These are phyloP conservation scores for Maconellicoccus hirsutus DNA, from an alignment of 1,140 invertebrate species.

Conservation along the genomic window DNA sequence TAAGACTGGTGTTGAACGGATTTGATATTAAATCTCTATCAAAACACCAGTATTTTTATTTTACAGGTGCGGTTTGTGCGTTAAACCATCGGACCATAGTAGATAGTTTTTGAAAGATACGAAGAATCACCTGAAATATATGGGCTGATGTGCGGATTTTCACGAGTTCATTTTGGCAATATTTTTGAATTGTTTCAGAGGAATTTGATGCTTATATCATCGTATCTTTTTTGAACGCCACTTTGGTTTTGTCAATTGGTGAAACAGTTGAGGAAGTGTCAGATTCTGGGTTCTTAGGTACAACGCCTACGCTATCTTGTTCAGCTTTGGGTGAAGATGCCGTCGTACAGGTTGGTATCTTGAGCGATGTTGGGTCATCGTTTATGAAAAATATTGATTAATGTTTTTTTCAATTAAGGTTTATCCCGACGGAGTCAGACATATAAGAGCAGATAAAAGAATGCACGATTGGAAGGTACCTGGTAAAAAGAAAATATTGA, in stretches of 20 bases:
- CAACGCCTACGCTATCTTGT: constrained; percentile 93
- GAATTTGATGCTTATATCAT: constrained; percentile 99
- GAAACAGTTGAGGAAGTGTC: constrained; percentile 99
- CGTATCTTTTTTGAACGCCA: constrained; percentile 99
- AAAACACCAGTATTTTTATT: constrained; percentile 26
- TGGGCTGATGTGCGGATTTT: neutral
- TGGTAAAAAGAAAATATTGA: constrained; percentile 91
- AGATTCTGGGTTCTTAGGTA: constrained; percentile 97
- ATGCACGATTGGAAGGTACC: constrained; percentile 99
- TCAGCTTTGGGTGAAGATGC: constrained; percentile 95
- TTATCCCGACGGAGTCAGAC: constrained; percentile 96
- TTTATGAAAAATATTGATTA: constrained; percentile 4
- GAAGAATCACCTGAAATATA: neutral
- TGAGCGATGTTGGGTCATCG: neutral
- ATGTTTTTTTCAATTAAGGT: constrained; percentile 42
- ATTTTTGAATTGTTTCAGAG: constrained; percentile 62
- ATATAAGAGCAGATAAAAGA: constrained; percentile 92
- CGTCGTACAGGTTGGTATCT: constrained; percentile 69
- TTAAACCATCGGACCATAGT: constrained; percentile 31
- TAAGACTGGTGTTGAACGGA: neutral
- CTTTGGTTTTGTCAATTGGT: constrained; percentile 95
- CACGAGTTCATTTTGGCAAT: neutral
- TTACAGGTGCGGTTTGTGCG: constrained; percentile 30
- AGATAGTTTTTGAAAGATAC: neutral
- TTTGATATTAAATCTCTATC: neutral